Percentiles rank a stretch among this genome's conserved stretches.
Conservation (phyloP, 2,113 vertebrate genomes). For the Tursiops truncatus region DNA sequence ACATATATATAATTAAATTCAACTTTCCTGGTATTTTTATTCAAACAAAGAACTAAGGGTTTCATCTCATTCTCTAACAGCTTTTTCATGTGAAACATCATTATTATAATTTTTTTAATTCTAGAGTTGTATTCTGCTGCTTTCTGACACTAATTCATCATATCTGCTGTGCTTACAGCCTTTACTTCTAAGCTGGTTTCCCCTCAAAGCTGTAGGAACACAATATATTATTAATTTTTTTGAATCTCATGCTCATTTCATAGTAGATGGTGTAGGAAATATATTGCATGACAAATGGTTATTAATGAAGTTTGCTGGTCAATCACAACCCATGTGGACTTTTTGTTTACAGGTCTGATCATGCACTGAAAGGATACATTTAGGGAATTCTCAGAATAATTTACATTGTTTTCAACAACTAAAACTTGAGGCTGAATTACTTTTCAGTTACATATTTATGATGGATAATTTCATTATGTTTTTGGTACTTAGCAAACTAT, state of each 20-base stretch:
- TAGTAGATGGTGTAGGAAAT: conserved; percentile 53
- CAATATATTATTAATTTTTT: conserved; percentile 18
- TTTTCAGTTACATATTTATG: neutral
- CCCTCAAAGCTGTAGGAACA: conserved; percentile 27
- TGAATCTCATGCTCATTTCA: conserved; percentile 46
- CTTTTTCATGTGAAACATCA: neutral
- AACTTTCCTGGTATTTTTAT: conserved; percentile 24
- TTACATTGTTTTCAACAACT: neutral
- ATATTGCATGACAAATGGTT: conserved; percentile 57
- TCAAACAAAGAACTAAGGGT: neutral
- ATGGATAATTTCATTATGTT: neutral
- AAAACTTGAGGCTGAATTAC: neutral
- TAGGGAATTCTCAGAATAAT: neutral
- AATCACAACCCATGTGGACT: conserved; percentile 33
- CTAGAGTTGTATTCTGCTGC: conserved; percentile 7
- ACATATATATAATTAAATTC: neutral
- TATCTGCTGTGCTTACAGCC: neutral
- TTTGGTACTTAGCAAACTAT: neutral
- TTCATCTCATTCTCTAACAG: conserved; percentile 12
- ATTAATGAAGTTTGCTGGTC: conserved; percentile 65
- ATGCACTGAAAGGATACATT: neutral
- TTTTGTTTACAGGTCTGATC: conserved; percentile 55
- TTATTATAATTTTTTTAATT: neutral
- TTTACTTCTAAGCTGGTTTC: conserved; percentile 58
- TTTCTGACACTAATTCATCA: conserved; percentile 62